Evolutionary conservation across 23 tunicate genomes (phyloP).

Genomic region (Botrylloides violaceus): DNA sequence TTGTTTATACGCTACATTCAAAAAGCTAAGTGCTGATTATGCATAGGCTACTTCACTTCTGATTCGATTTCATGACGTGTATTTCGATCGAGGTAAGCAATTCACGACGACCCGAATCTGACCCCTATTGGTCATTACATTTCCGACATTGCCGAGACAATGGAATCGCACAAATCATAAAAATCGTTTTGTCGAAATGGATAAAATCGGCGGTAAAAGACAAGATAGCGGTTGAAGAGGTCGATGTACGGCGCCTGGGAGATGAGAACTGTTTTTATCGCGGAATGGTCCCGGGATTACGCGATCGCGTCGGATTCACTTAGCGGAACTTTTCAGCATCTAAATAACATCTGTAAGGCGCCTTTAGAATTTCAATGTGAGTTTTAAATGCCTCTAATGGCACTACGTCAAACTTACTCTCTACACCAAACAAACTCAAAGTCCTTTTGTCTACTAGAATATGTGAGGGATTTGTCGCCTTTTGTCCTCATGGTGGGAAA

Average conservation of each 20-base stretch:
- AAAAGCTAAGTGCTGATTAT: too few species aligned
- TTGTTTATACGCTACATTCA: too few species aligned
- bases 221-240: background rate
- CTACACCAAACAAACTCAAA: background rate
- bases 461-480: background rate
- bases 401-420: constrained; percentile 6
- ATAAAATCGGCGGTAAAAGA: background rate
- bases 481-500: constrained; percentile 8
- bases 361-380: background rate
- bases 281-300: constrained; percentile 16
- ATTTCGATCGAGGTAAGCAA: too few species aligned
- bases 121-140: background rate
- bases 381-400: constrained; percentile 4
- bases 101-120: background rate
- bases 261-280: constrained; percentile 1
- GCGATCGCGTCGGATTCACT: constrained; percentile 9
- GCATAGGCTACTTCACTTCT: too few species aligned
- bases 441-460: background rate
- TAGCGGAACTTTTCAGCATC: background rate
- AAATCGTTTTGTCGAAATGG: background rate
- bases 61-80: too few species aligned
- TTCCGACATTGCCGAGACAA: background rate
- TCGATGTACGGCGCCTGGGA: constrained; percentile 16
- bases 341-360: constrained; percentile 20
- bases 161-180: background rate